Evolutionary conservation across 2,797 vertebrate genomes (phyloP).

Genomic region (Trachops cirrhosus): DNA sequence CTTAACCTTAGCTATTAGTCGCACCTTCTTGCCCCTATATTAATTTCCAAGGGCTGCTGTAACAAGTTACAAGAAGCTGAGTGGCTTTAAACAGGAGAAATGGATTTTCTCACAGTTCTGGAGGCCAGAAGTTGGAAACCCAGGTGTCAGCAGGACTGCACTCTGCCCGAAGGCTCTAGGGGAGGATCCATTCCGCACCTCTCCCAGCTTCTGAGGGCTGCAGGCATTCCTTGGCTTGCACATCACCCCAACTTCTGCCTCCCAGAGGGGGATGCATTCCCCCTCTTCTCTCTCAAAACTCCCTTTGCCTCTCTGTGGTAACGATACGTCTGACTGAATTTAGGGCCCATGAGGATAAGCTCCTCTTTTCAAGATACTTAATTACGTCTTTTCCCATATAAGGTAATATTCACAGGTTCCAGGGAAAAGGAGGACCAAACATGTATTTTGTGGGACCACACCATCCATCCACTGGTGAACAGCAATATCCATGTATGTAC

Average conservation of each 20-base stretch:
- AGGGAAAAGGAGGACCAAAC: not conserved
- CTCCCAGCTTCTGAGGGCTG: not conserved
- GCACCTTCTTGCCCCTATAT: not conserved
- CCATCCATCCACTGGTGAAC: not conserved
- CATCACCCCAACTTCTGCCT: not conserved
- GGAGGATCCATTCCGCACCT: not conserved
- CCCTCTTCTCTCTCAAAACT: not conserved
- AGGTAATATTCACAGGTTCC: not conserved
- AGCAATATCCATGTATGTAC: not conserved
- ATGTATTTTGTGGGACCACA: not conserved
- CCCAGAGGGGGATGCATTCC: no score
- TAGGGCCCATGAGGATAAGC: not conserved
- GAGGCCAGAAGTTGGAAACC: not conserved
- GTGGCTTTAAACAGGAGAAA: not conserved
- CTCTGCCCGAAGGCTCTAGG: not conserved
- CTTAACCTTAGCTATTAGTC: not conserved
- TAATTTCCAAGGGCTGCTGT: not conserved
- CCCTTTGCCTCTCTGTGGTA: not conserved
- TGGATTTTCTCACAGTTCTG: not conserved
- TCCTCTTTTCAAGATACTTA: not conserved
- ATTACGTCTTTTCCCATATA: not conserved
- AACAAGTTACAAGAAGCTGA: not conserved
- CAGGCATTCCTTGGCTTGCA: not conserved
- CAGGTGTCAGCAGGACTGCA: not conserved
- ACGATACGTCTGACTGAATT: not conserved